Base-by-base conservation (phyloP, 2,113 vertebrate species). In the Bagarius yarrelli region DNA sequence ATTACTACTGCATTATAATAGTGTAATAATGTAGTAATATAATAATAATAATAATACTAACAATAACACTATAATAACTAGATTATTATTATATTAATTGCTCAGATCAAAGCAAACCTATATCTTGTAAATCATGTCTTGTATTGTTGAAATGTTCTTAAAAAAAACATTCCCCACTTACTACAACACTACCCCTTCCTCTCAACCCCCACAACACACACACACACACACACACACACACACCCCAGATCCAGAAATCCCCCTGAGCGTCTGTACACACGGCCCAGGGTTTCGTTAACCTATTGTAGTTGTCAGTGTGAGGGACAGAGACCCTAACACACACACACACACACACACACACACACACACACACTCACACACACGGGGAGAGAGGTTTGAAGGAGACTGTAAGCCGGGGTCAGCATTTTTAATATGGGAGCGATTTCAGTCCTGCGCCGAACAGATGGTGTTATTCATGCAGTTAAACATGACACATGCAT, bases 401-500 rank as follows among this genome's bases (percentile, higher is more conserved):
- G 80, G 83, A 70, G 72, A 84, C 40, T 79, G 83, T 82, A 86
- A 84, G 55, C 72, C 70, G 32, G 67, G 83, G 81, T 86, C 85
- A 86, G 83, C 83, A 13, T 83, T 84, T 85, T 84, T 84, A 84
- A 81, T 86, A 82, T 63, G 70, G 83, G 85, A 86, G 77, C 64
- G 72, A 75, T 84, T 84, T 78, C 70, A 86, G 53, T 23, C 73
- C 75, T 64, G 80, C 40, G 27, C 81, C 11, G 74, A 83, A 78
- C 85, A 83, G 82, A 83, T 84, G 79, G 79, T 81, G 76, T 81
- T 81, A 82, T 86, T 84, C 81, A 85, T 83, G 84, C 80, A 82
- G 85, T 86, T 84, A 77, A 86, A 84, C 73, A 63, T 80, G 85
- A 86, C 83, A 84, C 83, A 80, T 61, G 81, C 79, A 72, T 84